Evolutionary conservation across 2,797 vertebrate genomes (phyloP), one percentile per base, ranked within the genome.

Genomic region (Adrianichthys oophorus): DNA sequence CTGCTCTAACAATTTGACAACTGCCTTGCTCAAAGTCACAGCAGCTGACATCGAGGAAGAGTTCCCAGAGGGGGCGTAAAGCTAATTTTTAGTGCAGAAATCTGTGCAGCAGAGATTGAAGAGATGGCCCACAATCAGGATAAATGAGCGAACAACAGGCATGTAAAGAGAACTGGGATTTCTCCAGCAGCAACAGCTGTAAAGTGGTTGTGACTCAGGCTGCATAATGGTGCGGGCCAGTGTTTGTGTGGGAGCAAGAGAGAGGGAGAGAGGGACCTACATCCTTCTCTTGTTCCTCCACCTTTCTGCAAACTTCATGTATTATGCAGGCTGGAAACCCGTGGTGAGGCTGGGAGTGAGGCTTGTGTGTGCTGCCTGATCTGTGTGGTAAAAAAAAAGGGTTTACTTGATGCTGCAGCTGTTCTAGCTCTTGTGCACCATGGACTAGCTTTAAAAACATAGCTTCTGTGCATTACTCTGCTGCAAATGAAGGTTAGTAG

Each of bases 281-380:
- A 52, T 74, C 61, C 74, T 70, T 65, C 52, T 55, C 64, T 50
- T 58, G 69, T 69, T 69, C 72, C 62, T 78, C 70, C 74, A 88
- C 87, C 86, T 86, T 85, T 89, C 82, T 85, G 80, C 72, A 74
- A 65, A 62, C 72, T 72, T 86, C 82, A 89, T 90, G 87, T 85
- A 89, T 90, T 90, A 91, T 92, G 89, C 87, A 89, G 86, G 72
- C 83, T 79, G 80, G 82, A 82, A 82, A 90, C 78, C 78, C 67
- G 61, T 69, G 72, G 79, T 65, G 70, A 67, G 74, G 78, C 74
- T 72, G 65, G 66, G 69, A 49, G 60, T 73, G 72, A 59, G 73
- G 68, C 64, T 59, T 56, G 60, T 67, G 62, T 65, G 42, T 68
- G 40, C 10, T 64, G 43, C 59, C 47, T 69, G 54, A 37, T 37